Base-by-base conservation (phyloP, 2,888 invertebrate genomes). In the Cantharis flavilabris region DNA sequence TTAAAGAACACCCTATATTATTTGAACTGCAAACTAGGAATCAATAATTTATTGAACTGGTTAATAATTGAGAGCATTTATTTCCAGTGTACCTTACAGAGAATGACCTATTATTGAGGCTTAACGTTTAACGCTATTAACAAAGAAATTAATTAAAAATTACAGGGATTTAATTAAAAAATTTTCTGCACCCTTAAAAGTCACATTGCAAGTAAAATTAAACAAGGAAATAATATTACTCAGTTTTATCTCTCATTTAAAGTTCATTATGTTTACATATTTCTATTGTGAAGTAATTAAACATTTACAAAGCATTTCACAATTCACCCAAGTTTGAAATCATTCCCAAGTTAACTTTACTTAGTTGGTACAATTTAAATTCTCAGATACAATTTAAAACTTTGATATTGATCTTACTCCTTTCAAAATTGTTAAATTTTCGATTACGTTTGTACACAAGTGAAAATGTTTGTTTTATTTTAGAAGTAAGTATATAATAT, bases 311-410 rank as follows among this genome's bases (percentile, higher is more conserved):
- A 70, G 62, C 70, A 70, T 62, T 75, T 69, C 33, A 49, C 64
- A 71, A 62, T 49, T 63, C 67, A 70, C 70, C 30, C 28, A 72
- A 76, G 65, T 72, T 76, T 76, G 26, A 76, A 71, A 62, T 71
- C 69, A 67, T 72, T 72, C 64, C 33, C 18, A 49, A 76, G 72
- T 72, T 72, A 71, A 69, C 72, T 72, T 71, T 76, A 62, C 63
- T 71, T 76, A 76, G 71, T 76, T 76, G 72, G 67, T 71, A 76
- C 72, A 69, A 76, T 71, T 76, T 76, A 69, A 72, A 72, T 71
- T 69, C 63, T n/a, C 62, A 67, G 72, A 76, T 76, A 63, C 67
- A 72, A 72, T 67, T 23, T 69, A 63, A 62, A 76, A 71, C 26
- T 69, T 76, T 76, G 63, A 64, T 76, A 72, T 75, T 75, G 75